Percentiles rank a stretch among this genome's conserved stretches.
Conservation (phyloP, 2,113 vertebrate genomes). For the Chitala chitala region DNA sequence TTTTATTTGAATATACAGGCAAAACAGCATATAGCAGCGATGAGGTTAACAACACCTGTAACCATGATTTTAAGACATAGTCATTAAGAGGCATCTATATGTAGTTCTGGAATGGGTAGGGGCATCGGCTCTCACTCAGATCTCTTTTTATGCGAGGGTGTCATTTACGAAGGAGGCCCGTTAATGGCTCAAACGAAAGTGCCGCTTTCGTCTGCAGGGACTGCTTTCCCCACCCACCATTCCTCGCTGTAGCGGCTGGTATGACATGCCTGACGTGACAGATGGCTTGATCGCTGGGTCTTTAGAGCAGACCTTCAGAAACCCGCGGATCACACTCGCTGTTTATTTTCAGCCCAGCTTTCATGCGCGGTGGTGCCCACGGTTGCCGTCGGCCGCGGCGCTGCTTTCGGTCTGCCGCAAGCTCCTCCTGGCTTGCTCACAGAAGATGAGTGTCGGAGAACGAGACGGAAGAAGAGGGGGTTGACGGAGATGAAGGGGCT, state of each 20-base stretch:
- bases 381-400: not conserved
- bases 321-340: not conserved
- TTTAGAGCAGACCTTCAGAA: conserved; percentile 16
- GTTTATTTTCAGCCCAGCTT: not conserved
- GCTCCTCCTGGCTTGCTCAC: no score
- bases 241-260: no score
- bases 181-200: no score
- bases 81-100: not conserved
- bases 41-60: no score
- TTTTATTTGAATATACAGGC: not conserved
- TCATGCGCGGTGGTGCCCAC: not conserved
- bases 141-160: no score
- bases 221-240: no score
- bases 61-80: not conserved
- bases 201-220: no score
- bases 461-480: no score
- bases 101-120: not conserved
- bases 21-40: not conserved
- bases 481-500: not conserved
- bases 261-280: conserved; percentile 23
- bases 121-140: no score
- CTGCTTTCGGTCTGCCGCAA: not conserved
- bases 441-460: not conserved
- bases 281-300: conserved; percentile 34
- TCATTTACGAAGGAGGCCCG: no score